Evolutionary conservation across 2,797 vertebrate genomes (phyloP), one percentile per base, ranked within the genome.

Genomic region (Dendrocincla fuliginosa): DNA sequence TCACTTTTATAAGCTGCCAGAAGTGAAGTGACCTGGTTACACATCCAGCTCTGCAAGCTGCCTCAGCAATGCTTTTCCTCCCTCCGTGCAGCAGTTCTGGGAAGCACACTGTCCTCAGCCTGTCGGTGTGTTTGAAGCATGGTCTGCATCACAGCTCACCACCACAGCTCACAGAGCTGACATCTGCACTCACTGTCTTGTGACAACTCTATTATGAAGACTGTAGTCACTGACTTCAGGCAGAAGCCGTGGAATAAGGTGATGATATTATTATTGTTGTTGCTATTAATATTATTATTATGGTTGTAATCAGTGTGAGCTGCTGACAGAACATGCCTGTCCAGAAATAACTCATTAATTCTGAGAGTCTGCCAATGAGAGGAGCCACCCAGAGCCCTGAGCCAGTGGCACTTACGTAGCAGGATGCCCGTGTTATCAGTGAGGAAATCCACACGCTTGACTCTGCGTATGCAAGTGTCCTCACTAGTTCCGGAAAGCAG

Each of bases 401-500:
- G 93, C 85, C 22, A 0, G 73, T 85, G 60, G 80, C 57, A 50
- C 81, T 97, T 97, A 97, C 95, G 95, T 91, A 97, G 96, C 95
- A 97, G 93, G 95, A 97, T 97, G 95, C 94, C 92, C 64, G 2
- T 93, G 96, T 97, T 97, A 97, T 97, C 96, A 90, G 53, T 39
- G 91, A 97, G 97, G 97, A 97, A 97, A 97, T 97, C 93, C 97
- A 96, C 12, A 9, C 5, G 63, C 70, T 84, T 93, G 61, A 8
- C 81, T 95, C 84, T 89, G 20, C 20, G 25, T 93, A 69, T 23
- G 18, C 84, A 89, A 97, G 88, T 91, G 84, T 94, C 90, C 87
- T 96, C 85, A 57, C 57, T 83, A 84, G 81, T 94, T 97, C 96
- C 95, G 96, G 95, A 65, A 93, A 67, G 79, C 67, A 92, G 69